Percentiles rank a stretch among this genome's conserved stretches.
Evolutionary conservation across 1,140 invertebrate genomes (phyloP).

Genomic region (Euwallacea fornicatus): DNA sequence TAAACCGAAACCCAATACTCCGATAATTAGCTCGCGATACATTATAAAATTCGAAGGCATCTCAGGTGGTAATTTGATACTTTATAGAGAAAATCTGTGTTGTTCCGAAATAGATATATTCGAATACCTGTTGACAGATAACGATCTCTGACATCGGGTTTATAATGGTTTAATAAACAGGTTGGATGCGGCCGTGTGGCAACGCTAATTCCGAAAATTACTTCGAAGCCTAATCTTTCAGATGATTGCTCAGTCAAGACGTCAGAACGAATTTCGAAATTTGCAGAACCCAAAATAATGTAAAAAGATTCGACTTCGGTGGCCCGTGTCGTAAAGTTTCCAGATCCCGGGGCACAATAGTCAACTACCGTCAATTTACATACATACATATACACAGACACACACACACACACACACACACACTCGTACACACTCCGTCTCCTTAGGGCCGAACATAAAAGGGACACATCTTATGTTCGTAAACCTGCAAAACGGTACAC

Average conservation of each 20-base stretch:
- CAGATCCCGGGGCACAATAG: conserved; percentile 17
- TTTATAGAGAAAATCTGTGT: conserved; percentile 11
- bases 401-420: conserved; percentile 21
- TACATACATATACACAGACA: conserved; percentile 8
- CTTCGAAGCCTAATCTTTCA: conserved; percentile 20
- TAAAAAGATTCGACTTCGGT: conserved; percentile 5
- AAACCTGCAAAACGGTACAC: conserved; percentile 31
- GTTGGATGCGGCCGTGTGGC: conserved; percentile 17
- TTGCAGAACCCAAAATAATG: background rate
- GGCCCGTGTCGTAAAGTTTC: conserved; percentile 20
- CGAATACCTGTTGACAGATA: conserved; percentile 18
- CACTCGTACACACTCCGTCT: background rate
- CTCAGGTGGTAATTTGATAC: conserved; percentile 23
- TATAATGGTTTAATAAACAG: conserved; percentile 32
- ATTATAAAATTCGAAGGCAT: conserved; percentile 11
- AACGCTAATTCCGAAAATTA: conserved; percentile 23
- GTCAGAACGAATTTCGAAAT: conserved; percentile 22
- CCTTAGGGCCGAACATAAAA: conserved; percentile 19
- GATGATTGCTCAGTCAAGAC: conserved; percentile 23
- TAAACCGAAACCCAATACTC: conserved; percentile 16
- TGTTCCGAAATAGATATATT: conserved; percentile 21
- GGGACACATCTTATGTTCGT: conserved; percentile 25
- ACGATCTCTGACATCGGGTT: conserved; percentile 13
- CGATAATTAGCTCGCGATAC: conserved; percentile 14
- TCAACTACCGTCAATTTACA: conserved; percentile 26